These are phyloP conservation scores for Lerista edwardsae DNA, from an alignment of 2,797 vertebrate genomes.

Conservation along the genomic window DNA sequence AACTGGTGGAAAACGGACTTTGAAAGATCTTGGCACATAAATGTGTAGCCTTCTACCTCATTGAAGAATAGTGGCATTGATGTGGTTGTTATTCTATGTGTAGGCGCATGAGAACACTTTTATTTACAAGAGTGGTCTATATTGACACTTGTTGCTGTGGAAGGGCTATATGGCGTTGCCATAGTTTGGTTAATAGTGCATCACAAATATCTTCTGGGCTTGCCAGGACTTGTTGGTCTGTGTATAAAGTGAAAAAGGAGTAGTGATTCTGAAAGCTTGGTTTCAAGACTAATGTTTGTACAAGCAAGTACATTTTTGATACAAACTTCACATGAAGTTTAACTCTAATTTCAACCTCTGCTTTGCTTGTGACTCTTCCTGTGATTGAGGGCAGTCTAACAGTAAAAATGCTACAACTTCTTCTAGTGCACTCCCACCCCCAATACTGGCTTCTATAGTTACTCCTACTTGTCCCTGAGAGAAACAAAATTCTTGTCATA, in stretches of 20 bases:
- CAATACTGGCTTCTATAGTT: background rate
- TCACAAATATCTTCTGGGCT: slow-evolving; percentile 38
- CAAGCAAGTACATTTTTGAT: background rate
- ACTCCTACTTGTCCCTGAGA: background rate
- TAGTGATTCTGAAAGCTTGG: background rate
- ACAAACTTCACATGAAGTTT: background rate
- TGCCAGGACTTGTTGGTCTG: slow-evolving; percentile 47
- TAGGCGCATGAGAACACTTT: background rate
- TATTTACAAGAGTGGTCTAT: slow-evolving; percentile 29
- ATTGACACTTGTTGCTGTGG: slow-evolving; percentile 40
- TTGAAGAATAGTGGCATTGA: background rate
- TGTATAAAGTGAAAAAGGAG: slow-evolving; percentile 11
- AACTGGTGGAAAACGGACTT: background rate
- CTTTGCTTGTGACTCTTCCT: background rate
- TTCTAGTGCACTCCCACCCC: background rate
- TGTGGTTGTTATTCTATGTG: background rate
- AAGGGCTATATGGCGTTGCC: slow-evolving; percentile 26
- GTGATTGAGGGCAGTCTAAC: background rate
- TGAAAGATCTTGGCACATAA: background rate
- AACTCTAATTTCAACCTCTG: background rate
- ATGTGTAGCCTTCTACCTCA: background rate
- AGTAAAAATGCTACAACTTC: background rate
- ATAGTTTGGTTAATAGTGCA: slow-evolving; percentile 32
- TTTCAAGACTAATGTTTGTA: background rate
- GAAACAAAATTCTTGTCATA: too few relatives aligned